Percentiles rank a stretch among this genome's conserved stretches.
Conservation (phyloP, 1,140 invertebrate genomes). For the Bombus breviceps region DNA sequence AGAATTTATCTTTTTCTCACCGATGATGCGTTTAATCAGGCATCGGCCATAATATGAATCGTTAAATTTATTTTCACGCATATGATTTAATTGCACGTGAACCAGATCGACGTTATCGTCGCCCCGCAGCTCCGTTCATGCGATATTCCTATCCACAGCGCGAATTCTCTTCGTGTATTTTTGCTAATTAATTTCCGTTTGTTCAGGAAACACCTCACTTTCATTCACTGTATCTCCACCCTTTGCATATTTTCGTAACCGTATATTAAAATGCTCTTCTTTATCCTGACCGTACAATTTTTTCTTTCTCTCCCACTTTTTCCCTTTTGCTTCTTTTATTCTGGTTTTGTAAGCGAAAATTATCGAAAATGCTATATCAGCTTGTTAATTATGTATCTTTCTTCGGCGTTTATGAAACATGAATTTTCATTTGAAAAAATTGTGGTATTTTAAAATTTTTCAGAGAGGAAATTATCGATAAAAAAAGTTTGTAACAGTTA, state of each 20-base stretch:
- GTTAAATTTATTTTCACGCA: constrained; percentile 39
- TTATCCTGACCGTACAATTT: background rate
- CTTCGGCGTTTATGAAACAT: background rate
- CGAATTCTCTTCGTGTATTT: constrained; percentile 21
- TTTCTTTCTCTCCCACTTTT: background rate
- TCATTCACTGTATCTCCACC: background rate
- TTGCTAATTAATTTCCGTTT: constrained; percentile 47
- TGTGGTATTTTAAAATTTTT: too few relatives aligned
- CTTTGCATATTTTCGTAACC: too few relatives aligned
- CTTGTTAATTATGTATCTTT: background rate
- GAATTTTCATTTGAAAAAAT: background rate
- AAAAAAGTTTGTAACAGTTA: background rate
- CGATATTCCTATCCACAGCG: background rate
- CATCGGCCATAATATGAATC: background rate
- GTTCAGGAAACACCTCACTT: constrained; percentile 12
- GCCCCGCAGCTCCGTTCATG: constrained; percentile 28
- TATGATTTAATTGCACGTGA: constrained; percentile 42
- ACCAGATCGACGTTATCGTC: constrained; percentile 1
- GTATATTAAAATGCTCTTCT: background rate
- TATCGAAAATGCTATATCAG: background rate
- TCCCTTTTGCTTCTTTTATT: background rate
- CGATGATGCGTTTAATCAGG: constrained; percentile 10
- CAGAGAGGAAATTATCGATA: background rate
- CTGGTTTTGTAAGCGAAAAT: background rate
- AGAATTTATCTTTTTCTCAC: background rate